Evolutionary conservation across 2,888 invertebrate species (phyloP).

Genomic region (Pegoplata infirma): DNA sequence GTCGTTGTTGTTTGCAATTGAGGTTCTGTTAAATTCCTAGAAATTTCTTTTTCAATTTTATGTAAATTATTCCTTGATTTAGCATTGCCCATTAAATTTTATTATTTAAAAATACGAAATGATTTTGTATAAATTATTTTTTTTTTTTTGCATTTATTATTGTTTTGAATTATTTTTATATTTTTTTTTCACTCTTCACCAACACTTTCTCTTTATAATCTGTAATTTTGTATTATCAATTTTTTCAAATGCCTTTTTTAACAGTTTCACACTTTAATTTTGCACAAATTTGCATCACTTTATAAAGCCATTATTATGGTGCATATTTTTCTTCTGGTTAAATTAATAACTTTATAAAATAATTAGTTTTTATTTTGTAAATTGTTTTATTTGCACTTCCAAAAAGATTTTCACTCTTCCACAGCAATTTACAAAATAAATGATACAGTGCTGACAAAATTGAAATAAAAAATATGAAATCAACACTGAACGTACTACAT

Average conservation of each 20-base stretch:
- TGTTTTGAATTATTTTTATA: constrained; percentile 40
- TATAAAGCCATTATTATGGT: constrained; percentile 25
- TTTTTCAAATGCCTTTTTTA: constrained; percentile 49
- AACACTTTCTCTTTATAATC: constrained; percentile 26
- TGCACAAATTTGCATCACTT: constrained; percentile 2
- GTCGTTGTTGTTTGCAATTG: constrained; percentile 25
- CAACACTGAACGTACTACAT: no score
- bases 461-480: neutral
- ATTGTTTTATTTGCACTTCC: constrained; percentile 1
- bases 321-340: neutral
- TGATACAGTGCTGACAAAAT: constrained; percentile 44
- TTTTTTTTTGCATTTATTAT: constrained; percentile 31
- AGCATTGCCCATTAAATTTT: constrained; percentile 68
- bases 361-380: constrained; percentile 20
- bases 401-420: constrained; percentile 35
- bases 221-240: constrained; percentile 6
- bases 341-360: constrained; percentile 1
- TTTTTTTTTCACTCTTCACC: constrained; percentile 16
- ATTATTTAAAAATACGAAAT: constrained; percentile 20
- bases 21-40: constrained; percentile 37
- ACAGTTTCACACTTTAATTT: constrained; percentile 54
- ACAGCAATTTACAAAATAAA: constrained; percentile 54
- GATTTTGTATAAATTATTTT: constrained; percentile 1
- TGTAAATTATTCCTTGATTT: constrained; percentile 61
- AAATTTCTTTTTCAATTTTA: constrained; percentile 30